Conservation (phyloP, 1,140 invertebrate genomes). For the Heterodera carotae region DNA sequence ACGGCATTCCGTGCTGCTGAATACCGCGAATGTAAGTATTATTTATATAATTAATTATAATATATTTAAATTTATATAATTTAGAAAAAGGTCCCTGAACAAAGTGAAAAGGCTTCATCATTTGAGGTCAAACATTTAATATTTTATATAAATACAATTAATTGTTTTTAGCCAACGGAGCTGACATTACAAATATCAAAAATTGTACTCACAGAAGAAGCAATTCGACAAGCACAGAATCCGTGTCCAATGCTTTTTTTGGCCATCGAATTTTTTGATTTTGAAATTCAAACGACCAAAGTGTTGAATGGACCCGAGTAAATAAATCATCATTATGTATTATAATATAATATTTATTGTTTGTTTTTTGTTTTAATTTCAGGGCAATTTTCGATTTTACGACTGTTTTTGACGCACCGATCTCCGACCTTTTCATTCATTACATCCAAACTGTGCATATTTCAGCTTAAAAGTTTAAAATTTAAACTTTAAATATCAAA, state of each 20-base stretch:
- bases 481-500: conserved; percentile 4
- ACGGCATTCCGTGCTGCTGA: conserved; percentile 6
- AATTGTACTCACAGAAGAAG: conserved; percentile 36
- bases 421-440: conserved; percentile 60
- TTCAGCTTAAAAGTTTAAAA: too few species aligned
- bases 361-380: conserved; percentile 40
- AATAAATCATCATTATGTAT: too few species aligned
- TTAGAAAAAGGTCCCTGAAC: not conserved
- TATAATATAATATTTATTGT: conserved; percentile 15
- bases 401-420: conserved; percentile 55
- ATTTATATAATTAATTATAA: too few species aligned
- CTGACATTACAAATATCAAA: conserved; percentile 42
- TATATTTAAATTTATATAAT: not conserved
- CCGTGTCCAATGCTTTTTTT: conserved; percentile 51
- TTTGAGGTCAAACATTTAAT: conserved; percentile 3
- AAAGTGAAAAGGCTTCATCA: conserved; percentile 2
- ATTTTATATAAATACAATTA: not conserved
- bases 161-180: conserved; percentile 37
- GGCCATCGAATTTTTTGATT: conserved; percentile 62
- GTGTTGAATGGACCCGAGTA: conserved; percentile 53
- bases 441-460: conserved; percentile 56
- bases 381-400: conserved; percentile 45
- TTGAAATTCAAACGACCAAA: conserved; percentile 60
- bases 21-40: not conserved
- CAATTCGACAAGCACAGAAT: conserved; percentile 36